phyloP scores from a whole-genome alignment of 1,140 invertebrate genomes.

The Heliothis subflexa region DNA sequence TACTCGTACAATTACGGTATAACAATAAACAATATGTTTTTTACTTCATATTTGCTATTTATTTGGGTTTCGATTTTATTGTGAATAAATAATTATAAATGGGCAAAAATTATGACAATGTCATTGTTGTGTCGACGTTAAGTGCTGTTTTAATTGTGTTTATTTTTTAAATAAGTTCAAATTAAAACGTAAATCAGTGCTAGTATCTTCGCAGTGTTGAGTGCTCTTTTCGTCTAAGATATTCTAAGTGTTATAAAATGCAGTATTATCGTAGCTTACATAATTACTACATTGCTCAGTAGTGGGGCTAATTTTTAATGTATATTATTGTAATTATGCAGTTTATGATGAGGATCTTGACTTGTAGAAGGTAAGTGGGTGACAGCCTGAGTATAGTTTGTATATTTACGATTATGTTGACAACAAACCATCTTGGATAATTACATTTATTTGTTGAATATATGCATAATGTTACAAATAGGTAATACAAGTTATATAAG shows the following conservation, averaged over 20 bases:
- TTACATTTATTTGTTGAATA: constrained; percentile 18
- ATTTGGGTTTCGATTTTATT: constrained; percentile 25
- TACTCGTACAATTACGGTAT: constrained; percentile 42
- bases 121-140: background rate
- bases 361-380: constrained; percentile 42
- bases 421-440: background rate
- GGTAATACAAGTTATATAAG: background rate
- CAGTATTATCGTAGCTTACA: constrained; percentile 12
- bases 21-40: constrained; percentile 46
- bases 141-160: constrained; percentile 14
- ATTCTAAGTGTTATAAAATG: constrained; percentile 26
- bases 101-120: constrained; percentile 1
- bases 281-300: background rate
- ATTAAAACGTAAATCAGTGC: constrained; percentile 3
- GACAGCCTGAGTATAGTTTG: constrained; percentile 17
- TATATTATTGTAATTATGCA: constrained; percentile 39
- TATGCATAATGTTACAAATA: background rate
- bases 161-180: constrained; percentile 21
- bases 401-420: constrained; percentile 24
- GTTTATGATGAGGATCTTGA: constrained; percentile 38
- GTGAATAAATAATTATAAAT: constrained; percentile 39
- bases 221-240: constrained; percentile 14
- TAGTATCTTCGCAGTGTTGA: background rate
- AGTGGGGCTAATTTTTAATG: constrained; percentile 37
- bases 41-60: constrained; percentile 30